A percentile compares a stretch with the other conserved stretches of the same genome.
phyloP scores from a whole-genome alignment of 1,140 invertebrate species.

The Drosophila funebris region DNA sequence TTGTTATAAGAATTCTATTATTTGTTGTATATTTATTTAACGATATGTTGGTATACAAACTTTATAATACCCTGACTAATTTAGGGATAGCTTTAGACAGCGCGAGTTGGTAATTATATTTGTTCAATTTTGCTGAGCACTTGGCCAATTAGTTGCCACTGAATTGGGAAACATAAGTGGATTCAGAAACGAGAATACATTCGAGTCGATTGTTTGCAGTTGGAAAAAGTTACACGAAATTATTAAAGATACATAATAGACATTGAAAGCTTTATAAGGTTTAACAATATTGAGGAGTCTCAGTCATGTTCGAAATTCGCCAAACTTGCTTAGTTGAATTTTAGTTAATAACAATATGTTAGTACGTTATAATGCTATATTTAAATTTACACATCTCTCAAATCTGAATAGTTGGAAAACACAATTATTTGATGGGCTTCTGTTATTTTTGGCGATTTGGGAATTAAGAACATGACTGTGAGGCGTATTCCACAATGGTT shows the following conservation, averaged over 20 bases:
- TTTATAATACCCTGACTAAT: slow-evolving; percentile 74
- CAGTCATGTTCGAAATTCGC: slow-evolving; percentile 20
- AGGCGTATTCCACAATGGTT: slow-evolving; percentile 17
- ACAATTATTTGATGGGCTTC: too few relatives aligned
- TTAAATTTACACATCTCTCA: not conserved
- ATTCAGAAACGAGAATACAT: not conserved
- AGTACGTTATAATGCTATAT: not conserved
- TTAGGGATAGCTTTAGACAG: slow-evolving; percentile 55
- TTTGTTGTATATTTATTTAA: slow-evolving; percentile 71
- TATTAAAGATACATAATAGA: slow-evolving; percentile 22
- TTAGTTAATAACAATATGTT: too few relatives aligned
- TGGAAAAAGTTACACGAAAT: slow-evolving; percentile 4
- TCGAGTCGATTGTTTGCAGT: not conserved
- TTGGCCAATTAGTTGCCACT: slow-evolving; percentile 42
- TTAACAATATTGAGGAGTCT: slow-evolving; percentile 16
- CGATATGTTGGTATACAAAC: slow-evolving; percentile 81
- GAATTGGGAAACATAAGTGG: slow-evolving; percentile 33
- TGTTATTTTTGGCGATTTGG: slow-evolving; percentile 4
- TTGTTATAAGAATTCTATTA: slow-evolving; percentile 50
- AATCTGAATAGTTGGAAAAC: not conserved
- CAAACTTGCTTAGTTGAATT: not conserved
- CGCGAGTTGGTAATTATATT: slow-evolving; percentile 20
- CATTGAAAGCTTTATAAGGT: slow-evolving; percentile 54
- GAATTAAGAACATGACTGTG: slow-evolving; percentile 35
- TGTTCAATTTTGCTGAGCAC: slow-evolving; percentile 42